Percentiles rank a stretch among this genome's conserved stretches.
These are phyloP conservation scores for Carcharodon carcharias DNA, from an alignment of 2,797 vertebrate species.

Conservation along the genomic window DNA sequence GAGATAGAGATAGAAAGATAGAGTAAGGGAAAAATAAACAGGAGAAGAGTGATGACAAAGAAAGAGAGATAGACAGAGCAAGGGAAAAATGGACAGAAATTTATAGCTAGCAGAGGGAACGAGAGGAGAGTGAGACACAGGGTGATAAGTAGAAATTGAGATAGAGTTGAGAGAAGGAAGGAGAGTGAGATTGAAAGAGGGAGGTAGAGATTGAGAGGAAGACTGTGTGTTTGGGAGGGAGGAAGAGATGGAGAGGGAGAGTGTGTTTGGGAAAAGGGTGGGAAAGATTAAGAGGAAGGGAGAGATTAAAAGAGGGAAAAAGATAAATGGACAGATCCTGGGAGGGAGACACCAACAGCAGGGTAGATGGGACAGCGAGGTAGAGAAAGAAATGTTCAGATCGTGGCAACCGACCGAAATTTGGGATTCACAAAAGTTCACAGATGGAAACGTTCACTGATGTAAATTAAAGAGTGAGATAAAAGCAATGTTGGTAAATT, in stretches of 20 bases:
- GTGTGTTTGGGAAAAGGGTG: no score
- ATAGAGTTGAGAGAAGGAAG: no score
- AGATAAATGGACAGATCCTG: neutral
- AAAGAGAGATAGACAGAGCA: neutral
- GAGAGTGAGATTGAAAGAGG: neutral
- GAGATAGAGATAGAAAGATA: neutral
- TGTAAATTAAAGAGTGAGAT: neutral
- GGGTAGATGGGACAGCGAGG: neutral
- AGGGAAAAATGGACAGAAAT: neutral
- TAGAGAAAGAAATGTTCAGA: neutral
- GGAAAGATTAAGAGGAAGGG: neutral
- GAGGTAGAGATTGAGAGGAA: neutral
- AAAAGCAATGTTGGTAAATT: neutral
- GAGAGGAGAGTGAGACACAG: no score
- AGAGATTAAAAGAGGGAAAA: neutral
- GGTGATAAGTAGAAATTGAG: no score
- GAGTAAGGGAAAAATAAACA: neutral
- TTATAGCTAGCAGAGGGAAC: no score
- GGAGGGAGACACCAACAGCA: no score
- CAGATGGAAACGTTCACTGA: slow-evolving; percentile 28
- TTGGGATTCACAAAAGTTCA: neutral
- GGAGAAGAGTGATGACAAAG: no score
- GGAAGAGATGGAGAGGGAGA: neutral
- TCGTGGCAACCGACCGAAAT: neutral
- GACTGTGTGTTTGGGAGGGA: neutral